phyloP scores from a whole-genome alignment of 2,888 invertebrate genomes.

The Torymus aiolomorphi region DNA sequence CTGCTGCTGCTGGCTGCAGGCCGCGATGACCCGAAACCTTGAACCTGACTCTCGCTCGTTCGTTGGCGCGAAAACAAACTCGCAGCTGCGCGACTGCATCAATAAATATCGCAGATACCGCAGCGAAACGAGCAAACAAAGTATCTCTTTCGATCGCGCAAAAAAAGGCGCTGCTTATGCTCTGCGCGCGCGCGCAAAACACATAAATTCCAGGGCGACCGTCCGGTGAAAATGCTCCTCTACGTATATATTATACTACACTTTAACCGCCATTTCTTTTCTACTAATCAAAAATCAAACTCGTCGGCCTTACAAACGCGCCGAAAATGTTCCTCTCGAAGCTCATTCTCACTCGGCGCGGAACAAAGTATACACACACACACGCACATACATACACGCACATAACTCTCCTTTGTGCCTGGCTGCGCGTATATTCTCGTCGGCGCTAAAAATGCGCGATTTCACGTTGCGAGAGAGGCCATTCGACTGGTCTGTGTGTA shows the following conservation, averaged over 20 bases:
- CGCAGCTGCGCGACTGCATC: too few relatives aligned
- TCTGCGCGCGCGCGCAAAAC: conserved; percentile 2
- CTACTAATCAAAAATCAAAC: too few relatives aligned
- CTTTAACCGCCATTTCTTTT: too few relatives aligned
- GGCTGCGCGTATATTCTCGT: not conserved
- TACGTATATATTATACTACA: too few relatives aligned
- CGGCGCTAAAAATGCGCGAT: conserved; percentile 48
- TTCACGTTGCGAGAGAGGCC: conserved; percentile 28
- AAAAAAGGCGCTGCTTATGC: too few relatives aligned
- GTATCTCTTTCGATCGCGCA: not conserved
- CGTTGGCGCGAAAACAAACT: too few relatives aligned
- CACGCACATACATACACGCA: not conserved
- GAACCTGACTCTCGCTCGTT: not conserved
- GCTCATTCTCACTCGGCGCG: not conserved
- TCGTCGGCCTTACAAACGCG: too few relatives aligned
- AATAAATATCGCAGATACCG: too few relatives aligned
- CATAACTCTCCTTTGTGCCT: conserved; percentile 17
- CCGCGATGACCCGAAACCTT: too few relatives aligned
- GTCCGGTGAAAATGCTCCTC: too few relatives aligned
- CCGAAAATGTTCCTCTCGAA: too few relatives aligned
- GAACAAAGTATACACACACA: conserved; percentile 15
- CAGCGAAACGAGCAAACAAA: not conserved
- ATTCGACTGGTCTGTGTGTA: conserved; percentile 34
- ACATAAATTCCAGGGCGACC: not conserved
- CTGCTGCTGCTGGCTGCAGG: too few relatives aligned